Conservation (phyloP, 2,113 vertebrate species). For the Alligator sinensis region DNA sequence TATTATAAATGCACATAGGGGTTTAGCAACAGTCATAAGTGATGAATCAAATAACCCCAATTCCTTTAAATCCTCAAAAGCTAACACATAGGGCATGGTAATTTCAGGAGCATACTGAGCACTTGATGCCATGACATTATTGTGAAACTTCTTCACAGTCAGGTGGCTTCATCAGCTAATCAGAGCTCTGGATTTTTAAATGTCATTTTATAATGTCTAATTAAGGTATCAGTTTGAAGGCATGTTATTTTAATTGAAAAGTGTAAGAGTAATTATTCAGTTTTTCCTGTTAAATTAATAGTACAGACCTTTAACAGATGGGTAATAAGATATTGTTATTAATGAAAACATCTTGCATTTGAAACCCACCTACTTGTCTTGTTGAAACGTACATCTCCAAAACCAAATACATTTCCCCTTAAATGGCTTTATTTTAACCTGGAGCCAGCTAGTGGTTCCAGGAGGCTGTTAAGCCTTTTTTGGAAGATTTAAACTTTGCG, state of each 20-base stretch:
- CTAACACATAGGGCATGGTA: accelerated
- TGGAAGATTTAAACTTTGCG: neutral
- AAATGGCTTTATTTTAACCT: accelerated
- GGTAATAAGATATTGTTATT: constrained; percentile 57
- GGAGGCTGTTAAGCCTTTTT: neutral
- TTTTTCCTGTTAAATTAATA: constrained; percentile 71
- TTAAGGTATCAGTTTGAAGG: constrained; percentile 78
- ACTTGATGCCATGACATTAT: neutral
- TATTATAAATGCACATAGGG: neutral
- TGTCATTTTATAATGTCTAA: constrained; percentile 77
- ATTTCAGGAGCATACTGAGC: accelerated
- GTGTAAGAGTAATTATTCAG: constrained; percentile 60
- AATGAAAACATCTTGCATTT: constrained; percentile 54
- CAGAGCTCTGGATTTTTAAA: constrained; percentile 65
- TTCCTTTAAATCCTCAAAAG: accelerated
- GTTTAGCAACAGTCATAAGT: neutral
- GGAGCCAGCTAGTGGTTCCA: neutral
- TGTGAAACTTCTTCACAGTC: neutral
- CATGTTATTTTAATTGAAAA: constrained; percentile 79
- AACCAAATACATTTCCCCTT: neutral
- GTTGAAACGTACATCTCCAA: neutral
- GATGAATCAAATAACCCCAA: neutral
- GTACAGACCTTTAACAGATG: constrained; percentile 74
- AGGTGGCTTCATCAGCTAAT: constrained; percentile 7
- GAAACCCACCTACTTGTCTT: neutral